These are phyloP conservation scores for Bos taurus DNA, from an alignment of 2,113 vertebrate species.

Conservation along the genomic window ARS-UCD2.0 NC_037344.1:45060501-45061000, in stretches of 20 bases:
- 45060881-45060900: not conserved
- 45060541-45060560: not conserved
- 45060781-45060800: not conserved
- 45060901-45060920: not conserved
- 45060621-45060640: not conserved
- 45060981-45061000: constrained; percentile 80
- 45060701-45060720: too few relatives aligned
- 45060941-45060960: not conserved
- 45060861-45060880: not conserved
- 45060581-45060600: not conserved
- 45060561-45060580: fast-evolving
- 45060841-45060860: not conserved
- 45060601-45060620: not conserved
- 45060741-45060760: not conserved
- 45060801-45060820: fast-evolving
- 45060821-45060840: not conserved
- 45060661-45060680: fast-evolving
- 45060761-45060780: not conserved
- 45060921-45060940: not conserved
- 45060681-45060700: not conserved
- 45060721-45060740: not conserved
- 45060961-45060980: not conserved
- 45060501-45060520: not conserved
- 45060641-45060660: not conserved
- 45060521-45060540: not conserved